phyloP scores from a whole-genome alignment of 2,113 vertebrate genomes.

The Ciconia maguari region DNA sequence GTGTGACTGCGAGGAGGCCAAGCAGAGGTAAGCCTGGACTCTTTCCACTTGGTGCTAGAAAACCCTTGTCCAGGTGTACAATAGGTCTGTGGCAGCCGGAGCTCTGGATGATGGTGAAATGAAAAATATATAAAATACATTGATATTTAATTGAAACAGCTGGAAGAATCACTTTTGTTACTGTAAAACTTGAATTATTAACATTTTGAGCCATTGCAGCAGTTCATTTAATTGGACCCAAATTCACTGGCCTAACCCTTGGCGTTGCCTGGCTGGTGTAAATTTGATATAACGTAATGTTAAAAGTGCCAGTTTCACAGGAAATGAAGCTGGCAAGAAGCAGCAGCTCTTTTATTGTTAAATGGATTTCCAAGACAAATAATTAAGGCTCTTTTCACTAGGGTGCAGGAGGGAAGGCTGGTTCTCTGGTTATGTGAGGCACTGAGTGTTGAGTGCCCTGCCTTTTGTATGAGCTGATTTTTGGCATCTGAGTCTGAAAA shows the following conservation, averaged over 20 bases:
- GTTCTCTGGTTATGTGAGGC: not conserved
- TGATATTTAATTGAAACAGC: not conserved
- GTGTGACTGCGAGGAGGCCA: not conserved
- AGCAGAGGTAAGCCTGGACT: not conserved
- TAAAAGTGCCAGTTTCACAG: not conserved
- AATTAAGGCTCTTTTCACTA: not conserved
- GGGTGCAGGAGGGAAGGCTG: not conserved
- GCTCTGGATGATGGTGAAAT: not conserved
- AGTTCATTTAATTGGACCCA: not conserved
- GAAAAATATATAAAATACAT: not conserved
- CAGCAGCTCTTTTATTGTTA: not conserved
- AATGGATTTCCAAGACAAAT: not conserved
- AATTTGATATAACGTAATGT: not conserved
- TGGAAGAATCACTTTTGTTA: not conserved
- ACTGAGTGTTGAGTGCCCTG: not conserved
- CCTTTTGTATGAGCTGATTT: not conserved
- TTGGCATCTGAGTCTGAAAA: not conserved
- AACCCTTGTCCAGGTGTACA: not conserved
- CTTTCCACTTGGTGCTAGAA: not conserved
- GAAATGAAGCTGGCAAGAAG: not conserved
- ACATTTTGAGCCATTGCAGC: not conserved
- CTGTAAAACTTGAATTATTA: conserved; percentile 12
- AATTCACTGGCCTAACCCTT: not conserved
- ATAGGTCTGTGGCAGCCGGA: not conserved
- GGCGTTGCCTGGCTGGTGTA: not conserved